Base-by-base conservation (phyloP, 2,797 vertebrate genomes). In the Molothrus ater region DNA sequence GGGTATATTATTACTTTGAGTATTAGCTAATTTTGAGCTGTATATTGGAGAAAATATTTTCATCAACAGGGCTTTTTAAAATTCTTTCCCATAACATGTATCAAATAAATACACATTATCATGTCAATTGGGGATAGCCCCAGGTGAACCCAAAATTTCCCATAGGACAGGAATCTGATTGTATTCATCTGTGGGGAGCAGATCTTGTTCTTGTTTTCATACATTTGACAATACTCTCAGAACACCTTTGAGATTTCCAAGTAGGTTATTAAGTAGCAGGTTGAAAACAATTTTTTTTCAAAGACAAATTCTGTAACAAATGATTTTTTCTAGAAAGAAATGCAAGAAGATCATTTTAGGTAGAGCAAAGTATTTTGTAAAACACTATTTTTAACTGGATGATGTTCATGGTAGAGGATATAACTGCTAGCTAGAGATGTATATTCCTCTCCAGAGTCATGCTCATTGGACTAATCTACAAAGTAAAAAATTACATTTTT, bases 381-480 rank as follows among this genome's bases (percentile, higher is more conserved):
- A 79, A 21, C 28, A 13, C 9, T 42, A 0, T 1, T 43, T 61
- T 88, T 53, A 64, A 31, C 25, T 34, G 60, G 10, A 13, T 86
- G 12, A 17, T 74, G 8, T 19, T 90, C 36, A 21, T 51, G n/a
- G 63, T 63, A 42, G 51, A 88, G 40, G 31, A 25, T 61, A 29
- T 61, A 56, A 38, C 12, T 81, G 76, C 36, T 47, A 72, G 31
- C 32, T 66, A 70, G 57, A 94, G 25, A 56, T 32, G 15, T 26
- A 3, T 26, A 45, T 64, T 80, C 3, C 50, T 90, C 78, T 83
- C 84, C 8, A 2, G 56, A 80, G 42, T 68, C 66, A 70, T 65
- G 34, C 69, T 86, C 73, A 92, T 71, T 95, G 31, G 84, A 80
- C 57, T 45, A 72, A 18, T 85, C 42, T 94, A 38, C 59, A 97